Evolutionary conservation across 2,113 vertebrate species (phyloP).

Genomic region (Formicarius rufipectus): DNA sequence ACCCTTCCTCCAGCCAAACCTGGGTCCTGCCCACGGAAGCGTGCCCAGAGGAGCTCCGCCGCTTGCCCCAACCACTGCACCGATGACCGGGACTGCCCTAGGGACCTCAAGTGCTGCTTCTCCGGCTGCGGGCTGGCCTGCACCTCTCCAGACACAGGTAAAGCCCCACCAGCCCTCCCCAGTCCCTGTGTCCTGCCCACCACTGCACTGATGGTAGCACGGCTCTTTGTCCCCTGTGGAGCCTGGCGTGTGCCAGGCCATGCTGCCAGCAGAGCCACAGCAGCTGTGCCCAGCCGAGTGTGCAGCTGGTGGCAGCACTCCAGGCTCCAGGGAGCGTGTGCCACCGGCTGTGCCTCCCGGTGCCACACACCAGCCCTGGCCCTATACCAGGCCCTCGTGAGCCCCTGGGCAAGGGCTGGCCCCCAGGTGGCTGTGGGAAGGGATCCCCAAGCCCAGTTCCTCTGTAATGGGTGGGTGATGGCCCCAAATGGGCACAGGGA

Average conservation of each 20-base stretch:
- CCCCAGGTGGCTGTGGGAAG: background rate
- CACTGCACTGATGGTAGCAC: accelerated
- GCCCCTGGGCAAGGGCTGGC: background rate
- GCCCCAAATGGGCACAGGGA: accelerated
- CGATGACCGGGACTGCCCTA: background rate
- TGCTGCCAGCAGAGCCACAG: background rate
- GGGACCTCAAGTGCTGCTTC: conserved; percentile 41
- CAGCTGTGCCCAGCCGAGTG: accelerated
- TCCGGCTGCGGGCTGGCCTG: conserved; percentile 10
- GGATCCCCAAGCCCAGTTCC: background rate
- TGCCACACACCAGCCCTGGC: background rate
- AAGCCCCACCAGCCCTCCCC: background rate
- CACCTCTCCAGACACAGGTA: background rate
- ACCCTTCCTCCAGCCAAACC: conserved; percentile 1
- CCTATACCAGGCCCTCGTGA: background rate
- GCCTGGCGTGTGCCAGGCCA: accelerated
- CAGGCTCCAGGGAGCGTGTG: background rate
- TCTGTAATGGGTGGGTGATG: accelerated
- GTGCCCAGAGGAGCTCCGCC: background rate
- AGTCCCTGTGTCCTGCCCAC: accelerated
- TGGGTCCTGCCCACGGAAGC: background rate
- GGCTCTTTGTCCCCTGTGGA: background rate
- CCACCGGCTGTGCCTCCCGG: accelerated
- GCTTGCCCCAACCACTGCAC: background rate
- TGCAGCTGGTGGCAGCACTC: background rate